phyloP scores from a whole-genome alignment of 2,888 invertebrate genomes.

The Parnassius apollo region DNA sequence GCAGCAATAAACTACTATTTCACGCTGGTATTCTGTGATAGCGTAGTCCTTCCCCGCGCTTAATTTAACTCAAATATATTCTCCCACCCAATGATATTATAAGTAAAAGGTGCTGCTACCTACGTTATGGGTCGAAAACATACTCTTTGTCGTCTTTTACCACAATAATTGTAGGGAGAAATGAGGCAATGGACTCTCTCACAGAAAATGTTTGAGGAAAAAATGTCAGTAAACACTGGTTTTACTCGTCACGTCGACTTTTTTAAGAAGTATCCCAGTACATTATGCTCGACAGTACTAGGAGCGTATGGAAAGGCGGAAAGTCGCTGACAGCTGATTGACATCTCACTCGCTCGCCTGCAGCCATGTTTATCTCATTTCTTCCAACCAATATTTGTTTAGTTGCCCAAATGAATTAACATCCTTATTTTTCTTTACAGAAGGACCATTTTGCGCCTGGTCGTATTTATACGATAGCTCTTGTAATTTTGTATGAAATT shows the following conservation, averaged over 20 bases:
- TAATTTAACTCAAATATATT: too few relatives aligned
- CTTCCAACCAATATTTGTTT: conserved; percentile 37
- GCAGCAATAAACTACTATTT: too few relatives aligned
- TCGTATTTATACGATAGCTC: conserved; percentile 12
- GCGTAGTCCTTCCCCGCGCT: too few relatives aligned
- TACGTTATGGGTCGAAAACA: too few relatives aligned
- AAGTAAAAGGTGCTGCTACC: too few relatives aligned
- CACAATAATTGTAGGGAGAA: too few relatives aligned
- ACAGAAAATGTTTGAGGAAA: too few relatives aligned
- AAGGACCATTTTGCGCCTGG: conserved; percentile 33
- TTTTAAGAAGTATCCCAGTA: conserved; percentile 33
- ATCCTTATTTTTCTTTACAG: conserved; percentile 1
- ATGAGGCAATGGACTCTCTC: too few relatives aligned
- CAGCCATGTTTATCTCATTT: conserved; percentile 76
- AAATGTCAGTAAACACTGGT: too few relatives aligned
- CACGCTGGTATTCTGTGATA: too few relatives aligned
- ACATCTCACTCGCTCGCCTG: conserved; percentile 74
- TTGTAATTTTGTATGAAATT: conserved; percentile 50
- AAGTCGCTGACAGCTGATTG: conserved; percentile 79
- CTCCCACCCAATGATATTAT: too few relatives aligned
- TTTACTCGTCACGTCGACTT: not conserved
- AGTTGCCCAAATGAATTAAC: not conserved
- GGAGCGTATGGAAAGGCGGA: conserved; percentile 69
- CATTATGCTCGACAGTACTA: conserved; percentile 64
- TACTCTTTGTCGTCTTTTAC: too few relatives aligned